Percentiles rank a stretch among this genome's conserved stretches.
Conservation (phyloP, 2,888 invertebrate genomes). For the Alloplasta piceator region DNA sequence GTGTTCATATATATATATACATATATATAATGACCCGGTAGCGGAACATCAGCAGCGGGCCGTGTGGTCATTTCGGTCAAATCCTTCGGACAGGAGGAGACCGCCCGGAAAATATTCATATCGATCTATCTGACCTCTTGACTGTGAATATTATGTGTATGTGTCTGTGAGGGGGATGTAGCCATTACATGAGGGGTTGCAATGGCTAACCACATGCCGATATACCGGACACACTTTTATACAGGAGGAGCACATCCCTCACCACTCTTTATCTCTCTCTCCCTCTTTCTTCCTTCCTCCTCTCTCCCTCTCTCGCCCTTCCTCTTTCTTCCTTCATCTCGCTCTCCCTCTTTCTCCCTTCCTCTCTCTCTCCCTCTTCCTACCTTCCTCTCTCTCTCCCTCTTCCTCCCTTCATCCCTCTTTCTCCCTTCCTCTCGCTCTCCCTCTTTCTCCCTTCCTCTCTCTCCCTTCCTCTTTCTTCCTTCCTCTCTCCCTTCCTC, state of each 20-base stretch:
- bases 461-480: too few relatives aligned
- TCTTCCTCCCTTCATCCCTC: too few relatives aligned
- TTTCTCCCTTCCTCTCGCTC: not conserved
- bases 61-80: conserved; percentile 75
- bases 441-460: not conserved
- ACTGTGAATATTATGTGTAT: too few relatives aligned
- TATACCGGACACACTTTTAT: conserved; percentile 31
- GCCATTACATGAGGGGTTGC: not conserved
- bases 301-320: too few relatives aligned
- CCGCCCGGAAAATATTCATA: conserved; percentile 78
- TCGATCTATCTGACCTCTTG: conserved; percentile 76
- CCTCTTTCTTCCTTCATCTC: not conserved
- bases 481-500: too few relatives aligned
- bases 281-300: too few relatives aligned
- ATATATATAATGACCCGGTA: not conserved
- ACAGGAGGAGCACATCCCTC: not conserved
- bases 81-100: conserved; percentile 70
- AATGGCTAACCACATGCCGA: conserved; percentile 18
- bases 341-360: conserved; percentile 1
- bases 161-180: not conserved
- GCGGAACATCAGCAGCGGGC: conserved; percentile 20
- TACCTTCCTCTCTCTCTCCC: too few relatives aligned
- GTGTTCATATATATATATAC: too few relatives aligned
- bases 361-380: conserved; percentile 9
- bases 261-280: not conserved